Conservation (phyloP, 2,113 vertebrate genomes). For the Chaetodon trifascialis region DNA sequence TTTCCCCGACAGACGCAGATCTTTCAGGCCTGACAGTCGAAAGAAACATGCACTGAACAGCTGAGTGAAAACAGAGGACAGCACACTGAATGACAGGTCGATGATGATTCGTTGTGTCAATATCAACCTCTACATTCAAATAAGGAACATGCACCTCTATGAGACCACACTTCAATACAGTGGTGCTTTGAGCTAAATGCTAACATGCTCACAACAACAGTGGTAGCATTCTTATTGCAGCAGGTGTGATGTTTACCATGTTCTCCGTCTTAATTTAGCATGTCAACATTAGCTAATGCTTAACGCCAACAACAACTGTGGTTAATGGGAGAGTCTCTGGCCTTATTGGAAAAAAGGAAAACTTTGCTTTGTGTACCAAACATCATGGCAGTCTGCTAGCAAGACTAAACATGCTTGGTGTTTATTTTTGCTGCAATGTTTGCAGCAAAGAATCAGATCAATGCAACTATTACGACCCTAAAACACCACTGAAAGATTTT, state of each 20-base stretch:
- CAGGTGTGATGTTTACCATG: neutral
- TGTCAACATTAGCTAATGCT: too few relatives aligned
- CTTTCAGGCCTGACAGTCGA: neutral
- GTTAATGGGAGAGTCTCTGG: too few relatives aligned
- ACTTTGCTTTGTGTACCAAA: neutral
- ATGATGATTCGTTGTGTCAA: neutral
- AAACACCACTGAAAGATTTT: neutral
- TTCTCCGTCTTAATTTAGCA: too few relatives aligned
- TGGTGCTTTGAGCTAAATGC: neutral
- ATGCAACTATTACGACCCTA: neutral
- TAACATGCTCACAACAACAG: neutral
- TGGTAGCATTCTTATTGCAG: neutral
- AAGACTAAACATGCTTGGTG: neutral
- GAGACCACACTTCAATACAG: neutral
- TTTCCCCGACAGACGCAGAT: too few relatives aligned
- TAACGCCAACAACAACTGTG: too few relatives aligned
- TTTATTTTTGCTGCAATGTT: neutral
- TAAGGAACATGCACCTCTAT: neutral
- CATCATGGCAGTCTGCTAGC: neutral
- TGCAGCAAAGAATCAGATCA: neutral
- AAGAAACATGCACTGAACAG: neutral
- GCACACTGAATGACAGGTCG: neutral
- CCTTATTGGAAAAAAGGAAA: too few relatives aligned
- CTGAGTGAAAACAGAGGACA: neutral
- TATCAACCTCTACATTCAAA: neutral